Conservation (phyloP, 2,797 vertebrate species). For the Antennarius maculatus region DNA sequence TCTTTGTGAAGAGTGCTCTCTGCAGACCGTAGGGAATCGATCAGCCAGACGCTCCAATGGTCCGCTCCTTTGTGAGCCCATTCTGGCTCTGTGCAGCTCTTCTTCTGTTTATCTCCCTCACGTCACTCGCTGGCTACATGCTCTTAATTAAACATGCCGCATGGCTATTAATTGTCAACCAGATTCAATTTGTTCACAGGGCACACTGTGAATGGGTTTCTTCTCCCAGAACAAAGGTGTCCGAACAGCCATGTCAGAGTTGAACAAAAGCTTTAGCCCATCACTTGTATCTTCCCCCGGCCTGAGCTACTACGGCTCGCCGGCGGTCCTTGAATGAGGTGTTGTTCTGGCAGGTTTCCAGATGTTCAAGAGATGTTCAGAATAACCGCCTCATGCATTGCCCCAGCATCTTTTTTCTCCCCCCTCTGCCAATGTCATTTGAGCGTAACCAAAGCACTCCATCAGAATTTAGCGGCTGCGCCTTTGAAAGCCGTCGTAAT, state of each 20-base stretch:
- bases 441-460: conserved; percentile 56
- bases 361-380: conserved; percentile 47
- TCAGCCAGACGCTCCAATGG: conserved; percentile 75
- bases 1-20: conserved; percentile 73
- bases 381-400: conserved; percentile 43
- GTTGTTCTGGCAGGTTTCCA: conserved; percentile 61
- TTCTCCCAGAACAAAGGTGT: conserved; percentile 79
- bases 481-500: conserved; percentile 59
- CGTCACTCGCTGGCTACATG: conserved; percentile 72
- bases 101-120: conserved; percentile 78
- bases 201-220: conserved; percentile 78
- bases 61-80: conserved; percentile 76
- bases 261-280: conserved; percentile 74
- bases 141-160: conserved; percentile 84
- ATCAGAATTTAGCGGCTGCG: conserved; percentile 52
- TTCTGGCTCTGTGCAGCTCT: conserved; percentile 66
- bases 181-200: conserved; percentile 82
- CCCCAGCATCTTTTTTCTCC: conserved; percentile 21
- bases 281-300: conserved; percentile 67
- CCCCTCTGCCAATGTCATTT: conserved; percentile 36
- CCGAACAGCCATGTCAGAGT: conserved; percentile 78
- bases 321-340: conserved; percentile 64
- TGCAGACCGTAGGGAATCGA: conserved; percentile 78
- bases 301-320: conserved; percentile 39
- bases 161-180: conserved; percentile 84